These are phyloP conservation scores for Platycheirus albimanus DNA, from an alignment of 2,888 invertebrate genomes.

Conservation along the genomic window DNA sequence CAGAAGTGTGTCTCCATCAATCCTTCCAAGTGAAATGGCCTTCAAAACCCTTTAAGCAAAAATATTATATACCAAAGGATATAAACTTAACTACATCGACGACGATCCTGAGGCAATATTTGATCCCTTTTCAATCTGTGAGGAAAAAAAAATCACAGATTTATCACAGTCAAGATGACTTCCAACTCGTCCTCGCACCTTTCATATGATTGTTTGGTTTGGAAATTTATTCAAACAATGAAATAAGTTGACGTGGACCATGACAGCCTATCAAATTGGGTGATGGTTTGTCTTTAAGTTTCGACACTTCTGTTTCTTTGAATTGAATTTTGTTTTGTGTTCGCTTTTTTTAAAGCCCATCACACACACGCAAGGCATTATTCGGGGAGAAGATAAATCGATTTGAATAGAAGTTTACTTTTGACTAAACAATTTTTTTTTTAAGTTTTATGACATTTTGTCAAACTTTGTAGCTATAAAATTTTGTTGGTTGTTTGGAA, in stretches of 20 bases:
- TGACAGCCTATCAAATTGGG: slow-evolving; percentile 26
- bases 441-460: too few species aligned
- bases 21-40: slow-evolving; percentile 41
- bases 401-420: too few species aligned
- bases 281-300: neutral
- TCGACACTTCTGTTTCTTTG: neutral
- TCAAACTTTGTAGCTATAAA: too few species aligned
- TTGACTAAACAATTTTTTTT: too few species aligned
- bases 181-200: slow-evolving; percentile 11
- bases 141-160: slow-evolving; percentile 43
- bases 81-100: neutral
- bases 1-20: slow-evolving; percentile 32
- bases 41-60: slow-evolving; percentile 31
- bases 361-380: neutral
- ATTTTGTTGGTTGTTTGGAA: too few species aligned
- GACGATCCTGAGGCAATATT: slow-evolving; percentile 32
- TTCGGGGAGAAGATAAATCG: neutral
- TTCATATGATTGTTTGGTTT: neutral
- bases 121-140: slow-evolving; percentile 48
- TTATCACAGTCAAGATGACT: slow-evolving; percentile 51
- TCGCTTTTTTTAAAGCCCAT: too few species aligned
- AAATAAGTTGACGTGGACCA: slow-evolving; percentile 39
- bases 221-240: slow-evolving; percentile 42
- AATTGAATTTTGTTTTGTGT: neutral
- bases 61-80: slow-evolving; percentile 32